These are phyloP conservation scores for Thamnophis sirtalis DNA, from an alignment of 2,113 vertebrate genomes.

Conservation along the genomic window DNA sequence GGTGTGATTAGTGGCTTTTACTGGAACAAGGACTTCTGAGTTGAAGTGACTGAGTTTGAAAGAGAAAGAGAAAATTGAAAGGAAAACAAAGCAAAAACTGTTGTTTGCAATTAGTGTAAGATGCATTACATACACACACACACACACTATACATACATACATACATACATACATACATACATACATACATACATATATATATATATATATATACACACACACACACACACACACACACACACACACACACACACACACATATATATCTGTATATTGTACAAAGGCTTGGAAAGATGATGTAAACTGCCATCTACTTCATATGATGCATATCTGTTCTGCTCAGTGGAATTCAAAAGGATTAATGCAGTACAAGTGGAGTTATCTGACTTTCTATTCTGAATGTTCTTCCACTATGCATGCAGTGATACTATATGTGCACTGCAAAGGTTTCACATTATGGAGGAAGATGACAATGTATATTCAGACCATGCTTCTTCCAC, in stretches of 20 bases:
- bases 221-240: too few relatives aligned
- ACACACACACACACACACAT: background rate
- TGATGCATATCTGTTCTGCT: background rate
- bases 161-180: too few relatives aligned
- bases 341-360: background rate
- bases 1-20: constrained; percentile 69
- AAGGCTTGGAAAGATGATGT: background rate
- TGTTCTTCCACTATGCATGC: background rate
- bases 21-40: constrained; percentile 68
- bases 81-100: background rate
- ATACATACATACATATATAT: too few relatives aligned
- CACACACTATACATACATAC: too few relatives aligned
- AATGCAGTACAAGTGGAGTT: background rate
- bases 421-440: background rate
- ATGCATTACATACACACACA: background rate
- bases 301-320: background rate
- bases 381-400: background rate
- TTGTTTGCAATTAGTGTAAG: background rate
- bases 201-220: too few relatives aligned
- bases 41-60: constrained; percentile 71
- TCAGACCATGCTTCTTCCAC: background rate
- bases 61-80: background rate
- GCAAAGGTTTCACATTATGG: background rate
- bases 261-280: background rate
- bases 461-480: background rate